Evolutionary conservation across 2,797 vertebrate genomes (phyloP).

Genomic region (Otus scops): DNA sequence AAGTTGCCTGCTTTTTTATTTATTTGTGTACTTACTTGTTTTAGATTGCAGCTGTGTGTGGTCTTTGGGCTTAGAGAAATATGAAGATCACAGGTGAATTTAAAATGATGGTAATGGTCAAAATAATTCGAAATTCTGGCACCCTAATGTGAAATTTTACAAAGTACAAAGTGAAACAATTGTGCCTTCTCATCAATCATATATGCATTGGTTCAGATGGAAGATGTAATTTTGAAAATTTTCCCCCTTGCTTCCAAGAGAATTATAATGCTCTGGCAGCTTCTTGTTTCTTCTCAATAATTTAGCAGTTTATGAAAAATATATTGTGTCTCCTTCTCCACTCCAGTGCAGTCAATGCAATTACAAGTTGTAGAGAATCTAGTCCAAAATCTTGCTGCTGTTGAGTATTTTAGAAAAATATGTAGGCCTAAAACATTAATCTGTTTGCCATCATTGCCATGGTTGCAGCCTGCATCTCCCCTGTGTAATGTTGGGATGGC

Average conservation of each 20-base stretch:
- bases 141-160: background rate
- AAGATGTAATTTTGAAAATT: background rate
- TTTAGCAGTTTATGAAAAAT: constrained; percentile 58
- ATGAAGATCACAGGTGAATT: background rate
- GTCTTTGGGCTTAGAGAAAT: background rate
- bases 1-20: background rate
- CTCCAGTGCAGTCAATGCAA: background rate
- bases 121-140: background rate
- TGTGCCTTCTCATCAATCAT: background rate
- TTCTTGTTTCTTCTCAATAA: constrained; percentile 43
- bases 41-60: background rate
- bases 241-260: background rate
- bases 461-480: background rate
- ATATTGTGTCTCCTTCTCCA: background rate
- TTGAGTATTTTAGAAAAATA: background rate
- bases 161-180: background rate
- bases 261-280: background rate
- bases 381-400: background rate
- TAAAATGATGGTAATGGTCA: background rate
- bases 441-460: background rate
- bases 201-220: background rate
- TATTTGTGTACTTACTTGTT: background rate
- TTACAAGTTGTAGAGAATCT: background rate
- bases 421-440: background rate
- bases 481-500: background rate